Percentiles rank a stretch among this genome's conserved stretches.
These are phyloP conservation scores for Chrysoperla carnea DNA, from an alignment of 1,140 invertebrate genomes.

Conservation along the genomic window DNA sequence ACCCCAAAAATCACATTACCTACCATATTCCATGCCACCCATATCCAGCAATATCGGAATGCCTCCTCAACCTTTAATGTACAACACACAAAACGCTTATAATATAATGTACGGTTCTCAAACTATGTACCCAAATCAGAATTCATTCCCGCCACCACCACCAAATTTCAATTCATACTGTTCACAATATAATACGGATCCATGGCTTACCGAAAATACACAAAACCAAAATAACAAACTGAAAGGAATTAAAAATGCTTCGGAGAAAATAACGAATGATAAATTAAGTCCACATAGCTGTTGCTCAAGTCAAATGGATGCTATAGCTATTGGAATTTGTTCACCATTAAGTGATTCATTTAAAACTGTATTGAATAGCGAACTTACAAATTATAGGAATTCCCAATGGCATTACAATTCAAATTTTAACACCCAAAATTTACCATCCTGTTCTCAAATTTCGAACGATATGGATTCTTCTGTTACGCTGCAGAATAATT, in stretches of 20 bases:
- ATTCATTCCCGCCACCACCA: not conserved
- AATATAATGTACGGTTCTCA: slow-evolving; percentile 1
- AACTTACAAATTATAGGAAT: slow-evolving; percentile 6
- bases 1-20: too few relatives aligned
- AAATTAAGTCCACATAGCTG: slow-evolving; percentile 15
- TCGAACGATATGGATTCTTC: not conserved
- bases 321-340: slow-evolving; percentile 4
- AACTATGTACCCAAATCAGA: not conserved
- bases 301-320: slow-evolving; percentile 7
- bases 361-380: slow-evolving; percentile 5
- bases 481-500: slow-evolving; percentile 1
- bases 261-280: slow-evolving; percentile 13
- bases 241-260: slow-evolving; percentile 11
- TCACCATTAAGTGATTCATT: slow-evolving; percentile 8
- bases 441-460: slow-evolving; percentile 15
- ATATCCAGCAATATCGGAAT: not conserved
- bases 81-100: not conserved
- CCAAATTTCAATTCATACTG: not conserved
- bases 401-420: slow-evolving; percentile 6
- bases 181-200: slow-evolving; percentile 1
- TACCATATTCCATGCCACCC: too few relatives aligned
- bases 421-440: slow-evolving; percentile 9
- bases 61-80: not conserved
- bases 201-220: not conserved
- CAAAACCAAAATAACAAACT: slow-evolving; percentile 4